Evolutionary conservation across 2,113 vertebrate species (phyloP), one percentile per base, ranked within the genome.

Genomic region (Heterochromis multidens): DNA sequence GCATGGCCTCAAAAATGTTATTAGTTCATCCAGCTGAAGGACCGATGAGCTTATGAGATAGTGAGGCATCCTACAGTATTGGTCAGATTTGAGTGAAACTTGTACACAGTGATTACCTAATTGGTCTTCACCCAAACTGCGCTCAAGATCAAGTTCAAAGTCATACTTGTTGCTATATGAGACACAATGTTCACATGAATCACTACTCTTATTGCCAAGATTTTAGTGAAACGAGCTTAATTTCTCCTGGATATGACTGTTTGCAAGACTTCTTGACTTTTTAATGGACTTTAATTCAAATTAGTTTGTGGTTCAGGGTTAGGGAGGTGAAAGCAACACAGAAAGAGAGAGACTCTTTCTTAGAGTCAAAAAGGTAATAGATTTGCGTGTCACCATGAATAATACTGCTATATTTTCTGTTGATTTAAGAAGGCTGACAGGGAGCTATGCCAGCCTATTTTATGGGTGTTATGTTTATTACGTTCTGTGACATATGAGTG

Each of bases 311-410:
- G n/a, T n/a, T n/a, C n/a, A n/a, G n/a, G n/a, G n/a, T n/a, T n/a
- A n/a, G n/a, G n/a, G n/a, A n/a, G n/a, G n/a, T 79, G 1, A 43
- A 79, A 37, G 25, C 16, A 57, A 14, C n/a, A 16, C 16, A 37
- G 14, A 3, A 57, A 57, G 5, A 49, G 0, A 0, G 23, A 27
- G 40, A 70, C 1, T 49, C 65, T 70, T 70, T 17, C 7, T 9
- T 46, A 19, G 1, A 6, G 8, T 70, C 8, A 70, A 70, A 46
- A 27, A 46, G 17, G 25, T 46, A 46, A 43, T 27, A 27, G 37
- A 46, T 46, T 43, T 70, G 16, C 27, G 46, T 19, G 27, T 46
- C 23, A 49, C 0, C 23, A 70, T 70, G 9, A 70, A 11, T 70
- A 43, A 46, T 43, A 2, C 40, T 78, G 9, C 14, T 78, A 35